These are phyloP conservation scores for Melitaea cinxia DNA, from an alignment of 1,140 invertebrate genomes.

Conservation along the genomic window DNA sequence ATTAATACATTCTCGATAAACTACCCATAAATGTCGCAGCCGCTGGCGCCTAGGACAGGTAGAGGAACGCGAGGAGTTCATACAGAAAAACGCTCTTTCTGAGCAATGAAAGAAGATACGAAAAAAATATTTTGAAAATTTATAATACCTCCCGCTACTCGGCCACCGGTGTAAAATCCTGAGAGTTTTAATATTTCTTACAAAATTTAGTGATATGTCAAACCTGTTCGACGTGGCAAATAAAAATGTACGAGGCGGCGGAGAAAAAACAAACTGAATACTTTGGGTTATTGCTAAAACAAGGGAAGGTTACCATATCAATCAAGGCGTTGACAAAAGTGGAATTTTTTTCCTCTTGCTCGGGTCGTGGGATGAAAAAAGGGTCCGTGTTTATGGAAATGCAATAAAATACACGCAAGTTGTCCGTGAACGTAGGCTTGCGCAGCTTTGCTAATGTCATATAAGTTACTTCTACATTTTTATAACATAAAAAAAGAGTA, in stretches of 20 bases:
- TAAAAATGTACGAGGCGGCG: constrained; percentile 74
- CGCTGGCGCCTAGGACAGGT: constrained; percentile 79
- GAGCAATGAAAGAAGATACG: constrained; percentile 62
- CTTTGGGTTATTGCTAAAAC: constrained; percentile 80
- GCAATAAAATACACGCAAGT: constrained; percentile 67
- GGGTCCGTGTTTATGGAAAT: constrained; percentile 79
- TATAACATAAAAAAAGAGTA: not conserved
- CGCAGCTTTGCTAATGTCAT: constrained; percentile 18
- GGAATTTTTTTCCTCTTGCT: constrained; percentile 63
- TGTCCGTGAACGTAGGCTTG: constrained; percentile 45
- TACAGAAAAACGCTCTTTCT: constrained; percentile 66
- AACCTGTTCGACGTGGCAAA: constrained; percentile 77
- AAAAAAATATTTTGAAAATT: constrained; percentile 71
- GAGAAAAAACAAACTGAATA: constrained; percentile 66
- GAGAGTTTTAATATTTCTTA: constrained; percentile 78
- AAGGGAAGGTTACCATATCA: constrained; percentile 80
- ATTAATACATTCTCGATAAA: constrained; percentile 78
- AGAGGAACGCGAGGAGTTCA: constrained; percentile 60
- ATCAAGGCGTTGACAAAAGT: constrained; percentile 81
- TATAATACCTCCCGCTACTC: constrained; percentile 72
- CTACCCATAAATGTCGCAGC: constrained; percentile 76
- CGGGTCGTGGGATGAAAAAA: constrained; percentile 72
- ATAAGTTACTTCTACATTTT: constrained; percentile 4
- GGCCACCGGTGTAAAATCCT: constrained; percentile 73
- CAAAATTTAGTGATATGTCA: constrained; percentile 81